A percentile compares a stretch with the other conserved stretches of the same genome.
These are phyloP conservation scores for Embiotoca jacksoni DNA, from an alignment of 2,113 vertebrate species.

Conservation along the genomic window DNA sequence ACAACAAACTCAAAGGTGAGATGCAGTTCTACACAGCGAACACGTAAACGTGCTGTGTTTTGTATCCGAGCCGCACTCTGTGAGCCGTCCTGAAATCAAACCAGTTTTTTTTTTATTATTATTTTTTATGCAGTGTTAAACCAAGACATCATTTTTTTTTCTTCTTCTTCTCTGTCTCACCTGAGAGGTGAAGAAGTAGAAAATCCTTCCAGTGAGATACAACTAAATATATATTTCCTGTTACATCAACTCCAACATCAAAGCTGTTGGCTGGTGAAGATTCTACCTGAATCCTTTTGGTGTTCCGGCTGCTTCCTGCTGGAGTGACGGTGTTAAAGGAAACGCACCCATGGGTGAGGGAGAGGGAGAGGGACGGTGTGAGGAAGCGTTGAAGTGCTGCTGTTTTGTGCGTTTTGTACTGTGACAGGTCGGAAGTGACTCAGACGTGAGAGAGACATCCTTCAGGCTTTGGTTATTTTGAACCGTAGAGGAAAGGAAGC, in stretches of 20 bases:
- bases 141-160: too few relatives aligned
- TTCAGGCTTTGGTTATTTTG: slow-evolving; percentile 35
- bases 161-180: not conserved
- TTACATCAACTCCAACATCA: slow-evolving; percentile 19
- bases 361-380: slow-evolving; percentile 18
- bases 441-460: slow-evolving; percentile 36
- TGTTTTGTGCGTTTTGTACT: slow-evolving; percentile 39
- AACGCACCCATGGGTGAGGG: slow-evolving; percentile 43
- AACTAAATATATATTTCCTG: slow-evolving; percentile 15
- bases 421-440: slow-evolving; percentile 40
- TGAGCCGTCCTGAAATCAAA: too few relatives aligned
- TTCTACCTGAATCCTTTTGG: slow-evolving; percentile 45
- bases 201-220: slow-evolving; percentile 14
- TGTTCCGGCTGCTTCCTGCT: slow-evolving; percentile 35
- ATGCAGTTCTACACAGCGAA: not conserved
- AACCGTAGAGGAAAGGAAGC: not conserved
- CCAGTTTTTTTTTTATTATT: too few relatives aligned
- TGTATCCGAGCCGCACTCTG: not conserved
- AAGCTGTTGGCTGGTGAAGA: slow-evolving; percentile 38
- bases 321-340: slow-evolving; percentile 43
- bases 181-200: slow-evolving; percentile 1
- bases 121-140: too few relatives aligned
- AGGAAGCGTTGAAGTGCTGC: slow-evolving; percentile 23
- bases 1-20: slow-evolving; percentile 99
- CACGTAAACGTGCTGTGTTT: not conserved